phyloP scores from a whole-genome alignment of 2,888 invertebrate genomes.

The Agrochola lota region DNA sequence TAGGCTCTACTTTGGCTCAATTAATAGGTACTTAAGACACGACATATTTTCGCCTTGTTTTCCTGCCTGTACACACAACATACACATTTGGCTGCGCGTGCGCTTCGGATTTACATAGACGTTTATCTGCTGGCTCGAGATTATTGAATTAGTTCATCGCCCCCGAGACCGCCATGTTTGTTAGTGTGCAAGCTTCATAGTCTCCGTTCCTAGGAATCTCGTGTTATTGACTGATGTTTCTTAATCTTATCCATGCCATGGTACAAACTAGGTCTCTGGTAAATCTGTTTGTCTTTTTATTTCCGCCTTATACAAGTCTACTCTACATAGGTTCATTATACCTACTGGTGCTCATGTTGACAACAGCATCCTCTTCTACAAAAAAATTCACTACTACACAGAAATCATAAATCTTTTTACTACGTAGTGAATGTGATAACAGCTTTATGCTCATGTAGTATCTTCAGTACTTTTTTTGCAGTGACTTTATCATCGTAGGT shows the following conservation, averaged over 20 bases:
- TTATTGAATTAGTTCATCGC: constrained; percentile 67
- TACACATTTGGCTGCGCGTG: constrained; percentile 43
- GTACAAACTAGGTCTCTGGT: constrained; percentile 8
- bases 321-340: background rate
- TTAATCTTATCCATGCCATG: constrained; percentile 28
- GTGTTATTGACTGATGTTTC: constrained; percentile 29
- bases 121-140: constrained; percentile 54
- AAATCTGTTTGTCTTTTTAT: background rate
- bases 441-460: background rate
- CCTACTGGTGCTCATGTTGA: too few relatives aligned
- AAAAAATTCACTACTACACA: too few relatives aligned
- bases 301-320: background rate
- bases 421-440: background rate
- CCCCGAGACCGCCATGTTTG: constrained; percentile 43
- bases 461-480: background rate
- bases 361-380: background rate
- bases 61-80: constrained; percentile 31
- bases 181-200: constrained; percentile 9
- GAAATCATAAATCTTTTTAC: background rate
- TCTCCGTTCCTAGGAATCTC: constrained; percentile 12
- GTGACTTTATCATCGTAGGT: background rate
- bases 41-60: constrained; percentile 17
- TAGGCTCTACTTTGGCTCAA: background rate
- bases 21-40: background rate
- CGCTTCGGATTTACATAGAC: constrained; percentile 53